Percentiles rank a stretch among this genome's conserved stretches.
Evolutionary conservation across 2,113 vertebrate genomes (phyloP).

Genomic region (Oreochromis niloticus): DNA sequence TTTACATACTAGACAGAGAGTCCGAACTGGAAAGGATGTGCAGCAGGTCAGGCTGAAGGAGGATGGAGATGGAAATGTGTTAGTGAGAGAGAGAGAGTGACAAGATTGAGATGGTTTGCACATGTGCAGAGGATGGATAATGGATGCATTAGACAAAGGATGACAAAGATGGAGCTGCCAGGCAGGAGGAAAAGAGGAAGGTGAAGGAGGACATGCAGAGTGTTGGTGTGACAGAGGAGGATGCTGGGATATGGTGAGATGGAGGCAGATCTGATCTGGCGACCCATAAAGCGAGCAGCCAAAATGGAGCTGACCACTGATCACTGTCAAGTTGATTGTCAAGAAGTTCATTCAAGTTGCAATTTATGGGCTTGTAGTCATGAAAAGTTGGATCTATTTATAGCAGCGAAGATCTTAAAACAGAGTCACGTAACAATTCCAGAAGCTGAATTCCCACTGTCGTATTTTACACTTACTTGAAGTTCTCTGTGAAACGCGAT

Average conservation of each 20-base stretch:
- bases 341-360: not conserved
- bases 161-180: not conserved
- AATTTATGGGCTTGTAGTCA: not conserved
- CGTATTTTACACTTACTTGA: not conserved
- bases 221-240: not conserved
- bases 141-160: not conserved
- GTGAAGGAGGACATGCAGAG: not conserved
- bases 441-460: not conserved
- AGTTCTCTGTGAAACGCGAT: not conserved
- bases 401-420: not conserved
- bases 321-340: not conserved
- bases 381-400: not conserved
- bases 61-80: not conserved
- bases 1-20: not conserved
- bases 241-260: not conserved
- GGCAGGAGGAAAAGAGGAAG: not conserved
- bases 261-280: not conserved
- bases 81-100: not conserved
- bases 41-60: not conserved
- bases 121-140: not conserved
- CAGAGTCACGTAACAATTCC: not conserved
- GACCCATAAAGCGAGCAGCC: not conserved
- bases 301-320: not conserved
- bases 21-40: not conserved
- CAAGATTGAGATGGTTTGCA: not conserved